Evolutionary conservation across 2,888 invertebrate species (phyloP).

Genomic region (Liodrosophila aerea): DNA sequence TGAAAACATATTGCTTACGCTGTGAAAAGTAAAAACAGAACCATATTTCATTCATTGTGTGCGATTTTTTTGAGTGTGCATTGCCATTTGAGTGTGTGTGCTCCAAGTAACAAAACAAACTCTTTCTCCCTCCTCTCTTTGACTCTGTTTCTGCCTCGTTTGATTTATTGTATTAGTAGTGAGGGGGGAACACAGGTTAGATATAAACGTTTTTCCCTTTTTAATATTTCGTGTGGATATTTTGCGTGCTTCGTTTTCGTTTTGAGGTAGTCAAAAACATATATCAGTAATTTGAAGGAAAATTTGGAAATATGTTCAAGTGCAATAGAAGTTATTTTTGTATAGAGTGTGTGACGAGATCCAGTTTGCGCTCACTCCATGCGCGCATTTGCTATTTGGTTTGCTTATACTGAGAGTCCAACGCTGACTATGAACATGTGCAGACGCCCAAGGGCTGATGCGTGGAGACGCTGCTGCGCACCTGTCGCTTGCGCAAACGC

Average conservation of each 20-base stretch:
- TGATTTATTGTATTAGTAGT: constrained; percentile 48
- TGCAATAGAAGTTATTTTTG: constrained; percentile 18
- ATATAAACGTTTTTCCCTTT: constrained; percentile 13
- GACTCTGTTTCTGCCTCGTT: neutral
- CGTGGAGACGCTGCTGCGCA: constrained; percentile 77
- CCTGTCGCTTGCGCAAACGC: constrained; percentile 65
- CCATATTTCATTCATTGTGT: constrained; percentile 62
- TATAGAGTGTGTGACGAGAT: constrained; percentile 59
- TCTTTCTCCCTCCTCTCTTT: constrained; percentile 14
- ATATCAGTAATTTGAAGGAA: constrained; percentile 26
- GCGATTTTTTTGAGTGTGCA: constrained; percentile 34
- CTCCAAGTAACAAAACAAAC: constrained; percentile 41
- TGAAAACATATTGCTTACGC: constrained; percentile 76
- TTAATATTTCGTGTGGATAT: constrained; percentile 33
- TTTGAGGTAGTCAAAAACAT: constrained; percentile 56
- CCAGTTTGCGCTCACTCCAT: constrained; percentile 55
- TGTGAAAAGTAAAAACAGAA: constrained; percentile 80
- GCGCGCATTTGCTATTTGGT: constrained; percentile 40
- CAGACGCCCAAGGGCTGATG: constrained; percentile 82
- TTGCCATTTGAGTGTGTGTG: constrained; percentile 49
- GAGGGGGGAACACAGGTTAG: constrained; percentile 40
- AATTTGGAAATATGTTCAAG: constrained; percentile 29
- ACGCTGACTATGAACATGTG: constrained; percentile 82
- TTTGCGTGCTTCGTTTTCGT: constrained; percentile 38
- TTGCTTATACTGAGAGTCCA: constrained; percentile 31